Base-by-base conservation (phyloP, 2,113 vertebrate genomes). In the Cyanoramphus novaezelandiae region DNA sequence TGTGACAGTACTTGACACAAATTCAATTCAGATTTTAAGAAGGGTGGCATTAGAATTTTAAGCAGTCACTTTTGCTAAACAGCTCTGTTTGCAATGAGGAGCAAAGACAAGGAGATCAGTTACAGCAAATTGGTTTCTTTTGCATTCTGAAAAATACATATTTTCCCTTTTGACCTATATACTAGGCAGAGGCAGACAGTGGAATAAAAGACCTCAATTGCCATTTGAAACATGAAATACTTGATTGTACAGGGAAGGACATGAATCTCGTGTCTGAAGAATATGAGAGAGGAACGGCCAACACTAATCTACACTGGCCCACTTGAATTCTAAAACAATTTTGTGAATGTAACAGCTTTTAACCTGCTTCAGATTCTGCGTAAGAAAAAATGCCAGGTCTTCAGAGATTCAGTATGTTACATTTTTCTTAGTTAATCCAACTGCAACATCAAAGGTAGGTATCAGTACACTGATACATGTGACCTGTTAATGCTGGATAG, bases 1-100 rank as follows among this genome's bases (percentile, higher is more conserved):
- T 88, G 75, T 90, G 90, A 88, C 92, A 93, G 84, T 60, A 94
- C 92, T 88, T 91, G 82, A 96, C 78, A 93, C 91, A 89, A 80
- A 93, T 86, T 86, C 80, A 77, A 80, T 96, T 96, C 82, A 3
- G 1, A 88, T 96, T 96, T 90, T 92, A 70, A 90, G 82, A 89
- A 83, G 18, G 64, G 18, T 95, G 89, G 55, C 86, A 69, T 90
- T 81, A 77, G 86, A 93, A 84, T 93, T 90, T 93, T 97, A 90
- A 74, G 82, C 83, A 47, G 88, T 92, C 94, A 74, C 65, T 95
- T 86, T 75, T 69, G 39, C 91, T 96, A 80, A 95, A 94, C 47
- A 69, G 67, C 57, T 93, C 65, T 76, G 78, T 74, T 95, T 77
- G 76, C 86, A 90, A 69, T 2, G 1, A 95, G 82, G 39, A 88